Evolutionary conservation across 1,140 invertebrate genomes (phyloP).

Genomic region (Drosophila repletoides): DNA sequence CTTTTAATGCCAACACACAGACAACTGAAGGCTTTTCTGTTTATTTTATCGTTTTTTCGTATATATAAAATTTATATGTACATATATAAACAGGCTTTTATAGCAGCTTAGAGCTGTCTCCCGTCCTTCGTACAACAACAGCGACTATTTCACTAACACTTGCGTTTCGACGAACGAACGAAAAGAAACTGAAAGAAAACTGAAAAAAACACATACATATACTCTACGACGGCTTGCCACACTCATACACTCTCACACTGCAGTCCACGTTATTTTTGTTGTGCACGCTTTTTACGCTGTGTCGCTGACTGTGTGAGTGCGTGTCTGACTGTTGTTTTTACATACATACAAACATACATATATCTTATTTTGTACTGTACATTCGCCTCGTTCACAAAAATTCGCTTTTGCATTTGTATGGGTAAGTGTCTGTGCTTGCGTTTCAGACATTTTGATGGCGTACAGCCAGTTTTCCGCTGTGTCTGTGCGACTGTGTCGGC

Average conservation of each 20-base stretch:
- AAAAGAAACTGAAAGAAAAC: slow-evolving; percentile 73
- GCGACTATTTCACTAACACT: slow-evolving; percentile 56
- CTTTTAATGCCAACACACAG: neutral
- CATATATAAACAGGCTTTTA: too few relatives aligned
- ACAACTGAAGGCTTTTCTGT: neutral
- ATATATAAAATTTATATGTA: too few relatives aligned
- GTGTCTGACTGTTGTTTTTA: slow-evolving; percentile 46
- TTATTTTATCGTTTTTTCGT: neutral
- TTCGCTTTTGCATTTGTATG: slow-evolving; percentile 30
- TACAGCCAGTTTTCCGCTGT: slow-evolving; percentile 73
- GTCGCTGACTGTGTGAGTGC: slow-evolving; percentile 32
- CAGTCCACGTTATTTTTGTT: slow-evolving; percentile 47
- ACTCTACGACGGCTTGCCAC: slow-evolving; percentile 26
- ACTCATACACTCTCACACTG: slow-evolving; percentile 38
- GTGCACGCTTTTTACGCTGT: slow-evolving; percentile 25
- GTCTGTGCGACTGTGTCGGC: slow-evolving; percentile 30
- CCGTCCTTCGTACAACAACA: slow-evolving; percentile 21
- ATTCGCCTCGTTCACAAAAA: slow-evolving; percentile 28
- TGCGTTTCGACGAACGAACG: slow-evolving; percentile 55
- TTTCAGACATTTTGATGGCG: slow-evolving; percentile 66
- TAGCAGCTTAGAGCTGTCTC: neutral
- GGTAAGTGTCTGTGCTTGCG: slow-evolving; percentile 53
- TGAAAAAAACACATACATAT: slow-evolving; percentile 47
- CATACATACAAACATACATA: slow-evolving; percentile 11
- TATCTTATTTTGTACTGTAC: slow-evolving; percentile 48